Evolutionary conservation across 1,140 invertebrate genomes (phyloP).

Genomic region (Rhyzopertha dominica): DNA sequence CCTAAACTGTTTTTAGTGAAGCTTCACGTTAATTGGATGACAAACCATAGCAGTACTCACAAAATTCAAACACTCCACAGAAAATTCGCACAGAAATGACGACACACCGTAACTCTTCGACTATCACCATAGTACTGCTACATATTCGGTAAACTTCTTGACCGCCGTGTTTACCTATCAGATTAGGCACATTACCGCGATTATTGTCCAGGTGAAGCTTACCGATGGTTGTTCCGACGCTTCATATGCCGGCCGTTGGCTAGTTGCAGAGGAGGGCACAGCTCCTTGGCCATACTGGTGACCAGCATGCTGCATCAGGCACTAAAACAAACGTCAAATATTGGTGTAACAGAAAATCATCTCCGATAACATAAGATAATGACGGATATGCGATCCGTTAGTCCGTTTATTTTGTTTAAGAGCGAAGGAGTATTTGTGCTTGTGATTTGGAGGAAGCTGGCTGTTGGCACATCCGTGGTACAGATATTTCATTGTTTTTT

Average conservation of each 20-base stretch:
- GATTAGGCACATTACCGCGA: background rate
- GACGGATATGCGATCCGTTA: too few species aligned
- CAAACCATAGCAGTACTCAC: background rate
- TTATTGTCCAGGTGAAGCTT: slow-evolving; percentile 10
- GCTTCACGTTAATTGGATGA: too few species aligned
- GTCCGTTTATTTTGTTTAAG: too few species aligned
- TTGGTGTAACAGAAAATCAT: too few species aligned
- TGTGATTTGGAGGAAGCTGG: too few species aligned
- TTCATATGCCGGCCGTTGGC: slow-evolving; percentile 31
- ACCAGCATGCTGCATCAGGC: slow-evolving; percentile 41
- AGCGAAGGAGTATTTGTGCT: too few species aligned
- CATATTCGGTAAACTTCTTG: background rate
- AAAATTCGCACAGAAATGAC: background rate
- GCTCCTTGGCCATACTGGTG: slow-evolving; percentile 37
- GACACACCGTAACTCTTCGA: background rate
- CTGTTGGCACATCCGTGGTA: too few species aligned
- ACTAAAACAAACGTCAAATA: slow-evolving; percentile 34
- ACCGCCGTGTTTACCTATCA: background rate
- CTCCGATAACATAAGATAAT: too few species aligned
- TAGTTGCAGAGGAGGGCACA: slow-evolving; percentile 31
- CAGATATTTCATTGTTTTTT: too few species aligned
- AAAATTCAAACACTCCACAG: background rate
- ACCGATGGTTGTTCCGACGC: slow-evolving; percentile 34
- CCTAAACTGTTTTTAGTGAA: too few species aligned
- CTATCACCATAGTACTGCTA: background rate